These are phyloP conservation scores for Lagorchestes hirsutus DNA, from an alignment of 2,797 vertebrate genomes.

Conservation along the genomic window DNA sequence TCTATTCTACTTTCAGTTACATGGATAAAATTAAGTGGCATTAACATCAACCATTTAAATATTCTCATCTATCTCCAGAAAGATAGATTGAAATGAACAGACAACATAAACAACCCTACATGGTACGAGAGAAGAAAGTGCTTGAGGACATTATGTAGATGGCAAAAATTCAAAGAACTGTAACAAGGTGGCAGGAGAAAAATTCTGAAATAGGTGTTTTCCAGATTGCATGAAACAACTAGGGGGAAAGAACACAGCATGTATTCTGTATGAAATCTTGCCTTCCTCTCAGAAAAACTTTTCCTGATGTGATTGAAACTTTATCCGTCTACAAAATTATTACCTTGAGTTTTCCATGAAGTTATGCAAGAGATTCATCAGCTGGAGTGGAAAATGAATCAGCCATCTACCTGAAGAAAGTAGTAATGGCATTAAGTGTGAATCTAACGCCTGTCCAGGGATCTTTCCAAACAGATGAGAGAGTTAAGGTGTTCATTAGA, in stretches of 20 bases:
- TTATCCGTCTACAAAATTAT: conserved; percentile 21
- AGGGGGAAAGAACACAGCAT: neutral
- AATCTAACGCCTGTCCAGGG: neutral
- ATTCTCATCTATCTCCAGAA: neutral
- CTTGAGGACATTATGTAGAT: neutral
- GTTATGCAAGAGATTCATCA: conserved; percentile 8
- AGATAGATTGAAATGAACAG: conserved; percentile 33
- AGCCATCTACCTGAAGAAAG: conserved; percentile 6
- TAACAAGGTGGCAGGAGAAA: neutral
- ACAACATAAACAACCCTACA: neutral
- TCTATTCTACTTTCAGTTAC: neutral
- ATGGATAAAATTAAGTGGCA: conserved; percentile 18
- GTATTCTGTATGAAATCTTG: conserved; percentile 28
- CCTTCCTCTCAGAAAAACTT: conserved; percentile 9
- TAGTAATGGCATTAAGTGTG: neutral
- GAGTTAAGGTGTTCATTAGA: neutral
- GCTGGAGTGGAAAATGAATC: conserved; percentile 39
- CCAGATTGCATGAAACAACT: neutral
- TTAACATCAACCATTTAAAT: conserved; percentile 13
- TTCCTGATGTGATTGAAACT: conserved; percentile 2
- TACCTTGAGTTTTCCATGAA: conserved; percentile 18
- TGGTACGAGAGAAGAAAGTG: conserved; percentile 1
- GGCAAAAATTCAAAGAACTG: neutral
- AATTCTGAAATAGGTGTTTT: conserved; percentile 29
- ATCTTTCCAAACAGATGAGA: neutral